Percentiles rank a stretch among this genome's conserved stretches.
These are phyloP conservation scores for Daubentonia madagascariensis DNA, from an alignment of 2,113 vertebrate genomes.

Conservation along the genomic window DNA sequence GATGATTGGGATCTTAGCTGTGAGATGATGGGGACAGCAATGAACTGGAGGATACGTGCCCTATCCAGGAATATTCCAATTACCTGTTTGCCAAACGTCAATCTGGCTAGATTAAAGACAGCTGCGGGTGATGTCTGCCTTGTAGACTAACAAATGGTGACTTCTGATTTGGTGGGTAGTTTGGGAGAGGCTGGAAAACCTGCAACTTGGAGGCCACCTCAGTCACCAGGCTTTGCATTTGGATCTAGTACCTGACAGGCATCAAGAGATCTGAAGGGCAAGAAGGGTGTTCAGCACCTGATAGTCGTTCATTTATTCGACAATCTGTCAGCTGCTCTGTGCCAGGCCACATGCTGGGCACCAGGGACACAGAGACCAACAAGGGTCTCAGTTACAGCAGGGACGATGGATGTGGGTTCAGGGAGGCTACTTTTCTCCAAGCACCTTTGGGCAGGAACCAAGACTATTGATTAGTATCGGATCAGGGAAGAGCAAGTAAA, in stretches of 20 bases:
- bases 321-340: neutral
- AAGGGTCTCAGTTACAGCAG: neutral
- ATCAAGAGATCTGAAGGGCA: neutral
- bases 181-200: neutral
- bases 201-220: neutral
- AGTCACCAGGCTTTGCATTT: neutral
- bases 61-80: too few relatives aligned
- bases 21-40: rapidly evolving
- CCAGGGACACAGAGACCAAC: neutral
- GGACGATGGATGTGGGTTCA: neutral
- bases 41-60: neutral
- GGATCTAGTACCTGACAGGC: neutral
- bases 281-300: neutral
- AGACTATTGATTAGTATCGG: neutral
- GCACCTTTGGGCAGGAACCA: neutral
- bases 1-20: rapidly evolving
- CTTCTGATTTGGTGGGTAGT: neutral
- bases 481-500: neutral
- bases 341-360: neutral
- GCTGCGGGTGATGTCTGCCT: neutral
- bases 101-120: neutral
- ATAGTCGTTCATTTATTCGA: neutral
- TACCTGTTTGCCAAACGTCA: neutral
- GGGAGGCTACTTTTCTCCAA: neutral
- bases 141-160: neutral